These are phyloP conservation scores for Steinernema hermaphroditum DNA, from an alignment of 2,888 invertebrate genomes.

Conservation along the genomic window DNA sequence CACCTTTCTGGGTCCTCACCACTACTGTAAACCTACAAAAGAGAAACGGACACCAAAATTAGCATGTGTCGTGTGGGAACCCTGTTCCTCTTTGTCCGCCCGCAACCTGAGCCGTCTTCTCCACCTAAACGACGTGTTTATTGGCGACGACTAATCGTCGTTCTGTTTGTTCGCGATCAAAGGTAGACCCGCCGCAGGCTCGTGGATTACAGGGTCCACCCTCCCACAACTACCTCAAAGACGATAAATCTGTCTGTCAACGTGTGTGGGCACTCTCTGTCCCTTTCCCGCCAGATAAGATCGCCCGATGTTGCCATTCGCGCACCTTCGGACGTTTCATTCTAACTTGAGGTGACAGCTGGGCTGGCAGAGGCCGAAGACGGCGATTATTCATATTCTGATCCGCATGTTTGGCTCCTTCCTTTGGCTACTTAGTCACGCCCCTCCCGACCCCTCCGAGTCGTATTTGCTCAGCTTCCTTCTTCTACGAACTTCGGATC, in stretches of 20 bases:
- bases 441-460: not conserved
- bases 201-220: not conserved
- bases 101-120: not conserved
- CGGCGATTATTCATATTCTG: not conserved
- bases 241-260: conserved; percentile 1
- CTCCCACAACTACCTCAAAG: not conserved
- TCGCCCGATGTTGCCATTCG: not conserved
- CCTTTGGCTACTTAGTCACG: no score
- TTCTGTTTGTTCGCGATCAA: not conserved
- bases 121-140: not conserved
- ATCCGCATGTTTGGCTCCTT: not conserved
- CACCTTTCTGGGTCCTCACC: not conserved
- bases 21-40: not conserved
- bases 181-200: not conserved
- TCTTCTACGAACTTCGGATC: not conserved
- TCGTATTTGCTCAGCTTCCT: conserved; percentile 7
- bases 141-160: not conserved
- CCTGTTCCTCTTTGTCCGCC: not conserved
- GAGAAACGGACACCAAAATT: not conserved
- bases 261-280: conserved; percentile 2
- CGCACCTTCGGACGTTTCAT: conserved; percentile 7
- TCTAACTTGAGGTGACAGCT: conserved; percentile 1
- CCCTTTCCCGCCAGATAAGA: conserved; percentile 13
- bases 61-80: not conserved
- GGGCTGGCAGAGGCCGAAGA: not conserved